Percentiles rank a stretch among this genome's conserved stretches.
Evolutionary conservation across 2,797 vertebrate genomes (phyloP).

Genomic region (Bradypodion ventrale): DNA sequence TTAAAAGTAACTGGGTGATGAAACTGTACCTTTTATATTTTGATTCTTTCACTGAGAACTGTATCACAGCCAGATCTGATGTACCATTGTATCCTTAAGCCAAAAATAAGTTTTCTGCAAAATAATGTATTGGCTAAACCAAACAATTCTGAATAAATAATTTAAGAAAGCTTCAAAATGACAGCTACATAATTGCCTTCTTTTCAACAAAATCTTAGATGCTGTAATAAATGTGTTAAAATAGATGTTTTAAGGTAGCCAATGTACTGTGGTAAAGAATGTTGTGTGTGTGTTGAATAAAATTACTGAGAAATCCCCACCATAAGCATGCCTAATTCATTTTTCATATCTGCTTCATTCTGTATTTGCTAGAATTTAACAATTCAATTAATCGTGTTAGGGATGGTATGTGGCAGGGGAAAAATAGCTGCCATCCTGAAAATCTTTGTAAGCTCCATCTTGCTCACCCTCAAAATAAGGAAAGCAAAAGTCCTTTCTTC

Average conservation of each 20-base stretch:
- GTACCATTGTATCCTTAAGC: conserved; percentile 45
- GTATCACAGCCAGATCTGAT: conserved; percentile 30
- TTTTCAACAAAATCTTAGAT: conserved; percentile 56
- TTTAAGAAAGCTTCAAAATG: conserved; percentile 59
- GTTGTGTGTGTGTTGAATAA: conserved; percentile 50
- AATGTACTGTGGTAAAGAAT: conserved; percentile 54
- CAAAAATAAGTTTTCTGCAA: conserved; percentile 36
- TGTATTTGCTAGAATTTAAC: conserved; percentile 15
- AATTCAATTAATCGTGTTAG: conserved; percentile 29
- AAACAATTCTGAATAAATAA: conserved; percentile 51
- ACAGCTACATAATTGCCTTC: conserved; percentile 37
- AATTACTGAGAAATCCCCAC: conserved; percentile 47
- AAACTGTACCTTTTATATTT: conserved; percentile 45
- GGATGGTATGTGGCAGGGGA: conserved; percentile 1
- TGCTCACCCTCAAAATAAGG: conserved; percentile 20
- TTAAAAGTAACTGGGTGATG: conserved; percentile 48
- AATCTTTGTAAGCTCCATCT: conserved; percentile 18
- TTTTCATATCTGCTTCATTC: conserved; percentile 17
- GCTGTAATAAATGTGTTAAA: conserved; percentile 44
- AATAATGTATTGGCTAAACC: conserved; percentile 62
- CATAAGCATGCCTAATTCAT: conserved; percentile 40
- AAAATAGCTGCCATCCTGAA: not conserved
- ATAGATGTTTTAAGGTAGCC: conserved; percentile 47
- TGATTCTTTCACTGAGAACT: conserved; percentile 52
- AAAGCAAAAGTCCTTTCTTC: conserved; percentile 39